Conservation (phyloP, 2,113 vertebrate genomes). For the Rutilus rutilus region DNA sequence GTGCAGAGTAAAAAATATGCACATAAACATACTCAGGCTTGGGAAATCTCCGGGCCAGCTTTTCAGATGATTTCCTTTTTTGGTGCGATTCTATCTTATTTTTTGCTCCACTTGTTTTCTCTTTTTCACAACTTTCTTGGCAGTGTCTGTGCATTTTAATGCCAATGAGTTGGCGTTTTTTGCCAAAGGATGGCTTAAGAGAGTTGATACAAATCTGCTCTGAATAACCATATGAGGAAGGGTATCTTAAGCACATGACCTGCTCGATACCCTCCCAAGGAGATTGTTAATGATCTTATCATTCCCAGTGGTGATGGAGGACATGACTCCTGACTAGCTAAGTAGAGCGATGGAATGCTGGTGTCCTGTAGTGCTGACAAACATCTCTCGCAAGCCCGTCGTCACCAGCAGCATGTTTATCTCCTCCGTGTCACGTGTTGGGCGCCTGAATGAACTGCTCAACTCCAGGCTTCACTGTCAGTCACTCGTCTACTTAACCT, state of each 20-base stretch:
- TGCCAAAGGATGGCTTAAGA: slow-evolving; percentile 21
- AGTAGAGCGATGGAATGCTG: slow-evolving; percentile 25
- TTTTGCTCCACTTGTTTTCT: background rate
- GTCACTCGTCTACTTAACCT: background rate
- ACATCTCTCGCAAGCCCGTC: background rate
- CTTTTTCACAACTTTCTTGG: background rate
- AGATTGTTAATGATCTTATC: slow-evolving; percentile 49
- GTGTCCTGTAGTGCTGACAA: slow-evolving; percentile 25
- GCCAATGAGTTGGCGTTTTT: slow-evolving; percentile 2
- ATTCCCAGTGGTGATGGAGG: background rate
- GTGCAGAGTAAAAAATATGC: slow-evolving; percentile 27
- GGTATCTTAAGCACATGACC: background rate
- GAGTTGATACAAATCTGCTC: slow-evolving; percentile 26
- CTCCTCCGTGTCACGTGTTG: background rate
- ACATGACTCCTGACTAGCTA: background rate
- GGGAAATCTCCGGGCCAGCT: slow-evolving; percentile 46
- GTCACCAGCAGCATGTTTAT: background rate
- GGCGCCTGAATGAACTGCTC: background rate
- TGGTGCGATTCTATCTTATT: slow-evolving; percentile 37
- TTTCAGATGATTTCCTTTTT: slow-evolving; percentile 57
- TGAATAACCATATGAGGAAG: slow-evolving; percentile 40
- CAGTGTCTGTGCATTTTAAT: background rate
- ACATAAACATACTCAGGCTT: slow-evolving; percentile 30
- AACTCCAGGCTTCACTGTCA: background rate
- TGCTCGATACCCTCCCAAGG: slow-evolving; percentile 1